Percentiles rank a stretch among this genome's conserved stretches.
These are phyloP conservation scores for Archaeoteleia sp. DNA, from an alignment of 2,888 invertebrate species.

Conservation along the genomic window DNA sequence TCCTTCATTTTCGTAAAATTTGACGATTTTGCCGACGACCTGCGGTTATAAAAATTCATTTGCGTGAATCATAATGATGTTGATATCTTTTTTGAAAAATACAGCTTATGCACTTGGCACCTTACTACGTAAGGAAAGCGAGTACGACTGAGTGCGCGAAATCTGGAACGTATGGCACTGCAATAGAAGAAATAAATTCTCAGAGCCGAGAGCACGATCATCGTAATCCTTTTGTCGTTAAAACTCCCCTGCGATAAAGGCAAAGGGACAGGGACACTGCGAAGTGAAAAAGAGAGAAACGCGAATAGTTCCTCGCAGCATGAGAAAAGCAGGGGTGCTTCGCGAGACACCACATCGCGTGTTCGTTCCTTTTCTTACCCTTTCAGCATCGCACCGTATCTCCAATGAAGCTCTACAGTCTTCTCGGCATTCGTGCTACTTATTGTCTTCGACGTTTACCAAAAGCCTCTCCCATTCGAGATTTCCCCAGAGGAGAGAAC, in stretches of 20 bases:
- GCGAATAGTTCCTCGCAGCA: slow-evolving; percentile 11
- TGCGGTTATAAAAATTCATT: slow-evolving; percentile 43
- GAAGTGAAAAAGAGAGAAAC: slow-evolving; percentile 30
- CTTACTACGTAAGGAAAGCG: slow-evolving; percentile 14
- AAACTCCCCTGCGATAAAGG: slow-evolving; percentile 29
- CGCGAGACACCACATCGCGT: not conserved
- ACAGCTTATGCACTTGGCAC: slow-evolving; percentile 43
- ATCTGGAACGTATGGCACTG: not conserved
- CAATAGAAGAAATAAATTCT: slow-evolving; percentile 32
- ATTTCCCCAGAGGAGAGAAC: too few relatives aligned
- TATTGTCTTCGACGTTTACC: not conserved
- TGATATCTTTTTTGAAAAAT: slow-evolving; percentile 31
- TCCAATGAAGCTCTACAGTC: not conserved
- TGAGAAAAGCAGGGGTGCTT: slow-evolving; percentile 7
- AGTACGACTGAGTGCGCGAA: slow-evolving; percentile 37
- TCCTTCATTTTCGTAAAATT: slow-evolving; percentile 14
- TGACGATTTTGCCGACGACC: slow-evolving; percentile 38
- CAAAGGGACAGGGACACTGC: slow-evolving; percentile 18
- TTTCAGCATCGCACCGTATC: slow-evolving; percentile 2
- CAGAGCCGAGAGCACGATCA: slow-evolving; percentile 16
- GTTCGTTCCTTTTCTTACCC: not conserved
- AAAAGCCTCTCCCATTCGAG: not conserved
- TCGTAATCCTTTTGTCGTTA: slow-evolving; percentile 45
- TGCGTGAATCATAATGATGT: slow-evolving; percentile 39
- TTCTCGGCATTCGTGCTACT: too few relatives aligned